phyloP scores from a whole-genome alignment of 2,888 invertebrate species.

The Melolontha melolontha region DNA sequence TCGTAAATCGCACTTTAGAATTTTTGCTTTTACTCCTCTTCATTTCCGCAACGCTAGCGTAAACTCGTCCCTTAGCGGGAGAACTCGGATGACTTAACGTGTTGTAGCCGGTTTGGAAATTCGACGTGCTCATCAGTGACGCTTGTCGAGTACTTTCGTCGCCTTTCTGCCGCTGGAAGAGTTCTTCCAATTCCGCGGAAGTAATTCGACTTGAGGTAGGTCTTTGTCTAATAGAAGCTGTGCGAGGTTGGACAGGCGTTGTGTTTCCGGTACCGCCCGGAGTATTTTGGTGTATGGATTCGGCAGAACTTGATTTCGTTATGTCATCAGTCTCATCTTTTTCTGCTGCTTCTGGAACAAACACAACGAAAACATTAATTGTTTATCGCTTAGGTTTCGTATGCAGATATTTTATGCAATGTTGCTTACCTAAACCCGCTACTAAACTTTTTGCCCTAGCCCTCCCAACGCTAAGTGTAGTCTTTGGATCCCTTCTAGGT shows the following conservation, averaged over 20 bases:
- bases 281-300: constrained; percentile 76
- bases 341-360: constrained; percentile 71
- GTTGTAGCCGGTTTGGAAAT: constrained; percentile 77
- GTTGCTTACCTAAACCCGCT: constrained; percentile 80
- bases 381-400: no score
- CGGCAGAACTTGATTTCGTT: constrained; percentile 85
- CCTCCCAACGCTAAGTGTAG: constrained; percentile 92
- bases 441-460: constrained; percentile 94
- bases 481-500: constrained; percentile 93
- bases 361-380: no score
- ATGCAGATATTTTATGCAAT: no score
- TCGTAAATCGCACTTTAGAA: constrained; percentile 64
- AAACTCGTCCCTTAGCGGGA: constrained; percentile 79
- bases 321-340: constrained; percentile 80
- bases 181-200: constrained; percentile 90
- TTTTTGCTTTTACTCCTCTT: constrained; percentile 83
- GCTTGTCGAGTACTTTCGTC: constrained; percentile 66
- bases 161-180: constrained; percentile 88
- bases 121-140: constrained; percentile 79
- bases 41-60: constrained; percentile 96
- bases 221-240: constrained; percentile 91
- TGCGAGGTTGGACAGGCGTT: constrained; percentile 80
- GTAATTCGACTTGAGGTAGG: constrained; percentile 91
- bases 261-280: constrained; percentile 67
- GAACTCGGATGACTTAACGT: constrained; percentile 71